These are phyloP conservation scores for Micrasema minimum DNA, from an alignment of 1,140 invertebrate species.

Conservation along the genomic window DNA sequence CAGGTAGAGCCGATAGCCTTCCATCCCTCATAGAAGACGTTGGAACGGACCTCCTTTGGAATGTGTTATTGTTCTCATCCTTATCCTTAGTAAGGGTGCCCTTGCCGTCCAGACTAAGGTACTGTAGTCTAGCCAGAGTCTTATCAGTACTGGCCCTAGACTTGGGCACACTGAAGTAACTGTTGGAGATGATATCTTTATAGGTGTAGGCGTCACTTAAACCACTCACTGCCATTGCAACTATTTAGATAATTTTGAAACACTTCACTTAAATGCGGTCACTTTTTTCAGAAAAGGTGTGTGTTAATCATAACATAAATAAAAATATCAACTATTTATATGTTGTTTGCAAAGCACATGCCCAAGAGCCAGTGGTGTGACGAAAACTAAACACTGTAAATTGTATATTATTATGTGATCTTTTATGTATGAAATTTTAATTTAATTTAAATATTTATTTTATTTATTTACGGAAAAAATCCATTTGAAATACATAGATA, in stretches of 20 bases:
- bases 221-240: slow-evolving; percentile 15
- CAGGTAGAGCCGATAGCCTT: slow-evolving; percentile 62
- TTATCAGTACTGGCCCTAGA: background rate
- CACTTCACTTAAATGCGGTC: slow-evolving; percentile 1
- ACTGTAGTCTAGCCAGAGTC: slow-evolving; percentile 5
- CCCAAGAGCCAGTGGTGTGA: too few relatives aligned
- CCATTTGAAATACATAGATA: too few relatives aligned
- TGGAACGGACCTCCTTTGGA: slow-evolving; percentile 22
- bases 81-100: background rate
- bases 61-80: slow-evolving; percentile 2
- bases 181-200: slow-evolving; percentile 37
- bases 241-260: background rate
- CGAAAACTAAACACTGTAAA: too few relatives aligned
- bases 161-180: slow-evolving; percentile 9
- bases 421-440: too few relatives aligned
- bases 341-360: too few relatives aligned
- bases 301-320: too few relatives aligned
- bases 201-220: slow-evolving; percentile 38
- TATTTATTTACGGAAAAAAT: too few relatives aligned
- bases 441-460: too few relatives aligned
- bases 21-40: slow-evolving; percentile 10
- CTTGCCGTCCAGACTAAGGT: slow-evolving; percentile 10
- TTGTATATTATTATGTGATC: too few relatives aligned
- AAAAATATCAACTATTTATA: too few relatives aligned
- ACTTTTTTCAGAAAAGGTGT: background rate